phyloP scores from a whole-genome alignment of 2,797 vertebrate species.

The Threskiornis aethiopicus region DNA sequence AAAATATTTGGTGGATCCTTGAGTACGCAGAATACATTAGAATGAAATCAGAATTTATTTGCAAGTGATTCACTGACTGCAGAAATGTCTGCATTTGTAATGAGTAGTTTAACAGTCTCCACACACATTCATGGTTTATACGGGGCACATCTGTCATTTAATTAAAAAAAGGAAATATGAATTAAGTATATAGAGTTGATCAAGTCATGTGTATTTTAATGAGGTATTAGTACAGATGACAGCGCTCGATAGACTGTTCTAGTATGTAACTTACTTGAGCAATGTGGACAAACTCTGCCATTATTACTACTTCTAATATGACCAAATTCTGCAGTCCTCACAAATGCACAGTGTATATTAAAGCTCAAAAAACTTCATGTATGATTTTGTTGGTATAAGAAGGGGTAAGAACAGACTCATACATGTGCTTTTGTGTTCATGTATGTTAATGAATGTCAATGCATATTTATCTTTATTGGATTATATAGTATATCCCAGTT shows the following conservation, averaged over 20 bases:
- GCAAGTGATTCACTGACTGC: slow-evolving; percentile 8
- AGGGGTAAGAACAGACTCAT: background rate
- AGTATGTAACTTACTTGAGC: background rate
- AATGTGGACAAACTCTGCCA: background rate
- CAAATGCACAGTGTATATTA: background rate
- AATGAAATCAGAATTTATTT: slow-evolving; percentile 61
- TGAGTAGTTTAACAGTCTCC: slow-evolving; percentile 1
- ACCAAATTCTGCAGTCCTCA: background rate
- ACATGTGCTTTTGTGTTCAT: background rate
- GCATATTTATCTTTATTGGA: background rate
- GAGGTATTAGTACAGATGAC: background rate
- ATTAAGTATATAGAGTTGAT: background rate
- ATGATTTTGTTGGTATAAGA: background rate
- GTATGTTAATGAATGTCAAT: background rate
- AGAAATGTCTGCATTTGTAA: slow-evolving; percentile 18
- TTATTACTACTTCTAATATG: background rate
- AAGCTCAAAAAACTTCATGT: background rate
- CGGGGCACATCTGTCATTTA: background rate
- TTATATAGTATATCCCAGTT: background rate
- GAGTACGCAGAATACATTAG: slow-evolving; percentile 14
- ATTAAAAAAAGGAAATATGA: slow-evolving; percentile 4
- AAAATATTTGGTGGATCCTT: slow-evolving; percentile 23
- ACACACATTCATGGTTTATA: background rate
- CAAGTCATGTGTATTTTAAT: background rate
- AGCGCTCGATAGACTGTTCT: background rate